Conservation (phyloP, 2,797 vertebrate species). For the Pampus argenteus region DNA sequence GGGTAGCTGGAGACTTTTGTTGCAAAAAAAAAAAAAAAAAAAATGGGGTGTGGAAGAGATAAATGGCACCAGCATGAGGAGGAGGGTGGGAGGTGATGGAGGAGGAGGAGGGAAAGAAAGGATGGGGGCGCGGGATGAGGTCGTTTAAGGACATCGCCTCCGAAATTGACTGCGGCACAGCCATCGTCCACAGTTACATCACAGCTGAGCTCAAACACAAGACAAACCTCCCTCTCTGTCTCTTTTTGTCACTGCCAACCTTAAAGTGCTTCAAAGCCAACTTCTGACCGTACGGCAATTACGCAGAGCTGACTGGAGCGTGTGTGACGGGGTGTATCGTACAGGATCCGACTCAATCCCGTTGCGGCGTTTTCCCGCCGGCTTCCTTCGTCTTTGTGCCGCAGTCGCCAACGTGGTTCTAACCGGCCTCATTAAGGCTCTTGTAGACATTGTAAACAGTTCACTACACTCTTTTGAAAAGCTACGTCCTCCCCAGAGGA, state of each 20-base stretch:
- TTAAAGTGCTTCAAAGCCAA: slow-evolving; percentile 34
- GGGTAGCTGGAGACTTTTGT: slow-evolving; percentile 41
- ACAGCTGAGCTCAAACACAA: slow-evolving; percentile 65
- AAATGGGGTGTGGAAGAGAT: slow-evolving; percentile 51
- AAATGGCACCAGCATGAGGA: slow-evolving; percentile 52
- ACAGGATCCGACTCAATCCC: not conserved
- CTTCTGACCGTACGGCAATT: slow-evolving; percentile 19
- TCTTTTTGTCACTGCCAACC: slow-evolving; percentile 40
- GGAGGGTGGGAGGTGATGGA: not conserved
- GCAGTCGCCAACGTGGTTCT: slow-evolving; percentile 12
- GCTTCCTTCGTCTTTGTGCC: slow-evolving; percentile 12
- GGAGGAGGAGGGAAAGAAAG: not conserved
- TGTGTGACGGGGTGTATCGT: not conserved
- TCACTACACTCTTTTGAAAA: not conserved
- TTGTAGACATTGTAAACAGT: slow-evolving; percentile 17
- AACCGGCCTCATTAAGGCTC: slow-evolving; percentile 27
- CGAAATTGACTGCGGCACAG: slow-evolving; percentile 78
- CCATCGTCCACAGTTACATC: slow-evolving; percentile 73
- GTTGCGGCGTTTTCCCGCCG: not conserved
- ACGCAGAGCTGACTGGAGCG: slow-evolving; percentile 17
- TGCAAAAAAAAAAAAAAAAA: slow-evolving; percentile 22
- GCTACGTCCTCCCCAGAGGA: slow-evolving; percentile 5
- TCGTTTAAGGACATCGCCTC: slow-evolving; percentile 72
- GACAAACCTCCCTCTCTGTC: slow-evolving; percentile 50
- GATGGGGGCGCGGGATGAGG: slow-evolving; percentile 52